phyloP scores from a whole-genome alignment of 2,113 vertebrate genomes.

The Scatophagus argus region DNA sequence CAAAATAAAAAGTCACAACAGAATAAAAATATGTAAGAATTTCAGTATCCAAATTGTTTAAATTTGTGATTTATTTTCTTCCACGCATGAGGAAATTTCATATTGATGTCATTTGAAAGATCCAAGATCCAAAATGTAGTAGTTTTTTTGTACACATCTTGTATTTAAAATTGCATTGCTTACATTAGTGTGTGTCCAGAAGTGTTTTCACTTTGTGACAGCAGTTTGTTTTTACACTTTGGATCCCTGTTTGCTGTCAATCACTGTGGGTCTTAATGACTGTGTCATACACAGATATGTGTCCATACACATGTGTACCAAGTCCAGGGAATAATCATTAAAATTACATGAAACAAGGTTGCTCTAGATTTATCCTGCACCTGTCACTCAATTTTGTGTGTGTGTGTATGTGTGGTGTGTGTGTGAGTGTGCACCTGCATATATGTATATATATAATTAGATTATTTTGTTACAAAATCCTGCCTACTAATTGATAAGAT shows the following conservation, averaged over 20 bases:
- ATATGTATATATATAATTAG: background rate
- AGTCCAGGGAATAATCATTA: conserved; percentile 56
- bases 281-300: conserved; percentile 1
- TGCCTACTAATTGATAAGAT: background rate
- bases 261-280: conserved; percentile 9
- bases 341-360: conserved; percentile 57
- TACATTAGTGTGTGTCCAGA: background rate
- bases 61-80: background rate
- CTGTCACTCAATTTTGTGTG: conserved; percentile 47
- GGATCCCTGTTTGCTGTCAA: background rate
- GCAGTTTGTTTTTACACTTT: conserved; percentile 18
- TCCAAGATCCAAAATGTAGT: background rate
- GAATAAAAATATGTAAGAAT: too few relatives aligned
- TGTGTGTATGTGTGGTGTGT: conserved; percentile 17
- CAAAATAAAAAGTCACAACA: too few relatives aligned
- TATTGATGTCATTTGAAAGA: background rate
- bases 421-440: background rate
- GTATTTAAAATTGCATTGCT: background rate
- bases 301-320: background rate
- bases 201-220: background rate
- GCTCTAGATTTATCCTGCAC: conserved; percentile 25
- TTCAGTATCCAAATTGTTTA: background rate
- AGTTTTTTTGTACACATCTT: background rate
- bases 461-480: background rate
- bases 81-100: background rate